Conservation (phyloP, 1,140 invertebrate genomes). For the Mactra quadrangularis region DNA sequence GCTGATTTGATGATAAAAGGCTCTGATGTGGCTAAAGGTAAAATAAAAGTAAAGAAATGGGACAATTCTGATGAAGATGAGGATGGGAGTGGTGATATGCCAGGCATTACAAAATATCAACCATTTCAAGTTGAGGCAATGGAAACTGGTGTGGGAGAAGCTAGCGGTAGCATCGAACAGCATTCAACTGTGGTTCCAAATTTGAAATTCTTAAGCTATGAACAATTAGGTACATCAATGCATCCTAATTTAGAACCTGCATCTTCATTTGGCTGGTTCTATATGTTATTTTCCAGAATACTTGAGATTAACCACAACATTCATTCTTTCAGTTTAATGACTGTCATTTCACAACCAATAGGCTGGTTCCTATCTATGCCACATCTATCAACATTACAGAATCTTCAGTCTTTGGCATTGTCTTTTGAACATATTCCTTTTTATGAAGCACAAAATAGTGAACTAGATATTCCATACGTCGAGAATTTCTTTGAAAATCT, state of each 20-base stretch:
- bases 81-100: background rate
- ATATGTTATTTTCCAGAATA: background rate
- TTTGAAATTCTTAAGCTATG: slow-evolving; percentile 28
- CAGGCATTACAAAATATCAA: too few species aligned
- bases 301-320: background rate
- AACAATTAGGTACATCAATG: background rate
- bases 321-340: slow-evolving; percentile 12
- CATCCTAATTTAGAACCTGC: background rate
- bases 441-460: background rate
- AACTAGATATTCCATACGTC: background rate
- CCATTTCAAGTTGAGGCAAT: background rate
- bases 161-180: too few species aligned
- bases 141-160: background rate
- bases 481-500: slow-evolving; percentile 15
- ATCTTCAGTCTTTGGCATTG: slow-evolving; percentile 12
- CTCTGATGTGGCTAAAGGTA: background rate
- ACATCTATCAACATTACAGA: background rate
- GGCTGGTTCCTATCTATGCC: slow-evolving; percentile 21
- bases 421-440: background rate
- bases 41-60: background rate
- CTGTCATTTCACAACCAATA: slow-evolving; percentile 9
- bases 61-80: background rate
- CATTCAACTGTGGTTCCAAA: background rate
- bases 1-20: background rate
- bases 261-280: slow-evolving; percentile 15